Evolutionary conservation across 2,888 invertebrate species (phyloP), one percentile per base, ranked within the genome.

Genomic region (Epinotia nisella): DNA sequence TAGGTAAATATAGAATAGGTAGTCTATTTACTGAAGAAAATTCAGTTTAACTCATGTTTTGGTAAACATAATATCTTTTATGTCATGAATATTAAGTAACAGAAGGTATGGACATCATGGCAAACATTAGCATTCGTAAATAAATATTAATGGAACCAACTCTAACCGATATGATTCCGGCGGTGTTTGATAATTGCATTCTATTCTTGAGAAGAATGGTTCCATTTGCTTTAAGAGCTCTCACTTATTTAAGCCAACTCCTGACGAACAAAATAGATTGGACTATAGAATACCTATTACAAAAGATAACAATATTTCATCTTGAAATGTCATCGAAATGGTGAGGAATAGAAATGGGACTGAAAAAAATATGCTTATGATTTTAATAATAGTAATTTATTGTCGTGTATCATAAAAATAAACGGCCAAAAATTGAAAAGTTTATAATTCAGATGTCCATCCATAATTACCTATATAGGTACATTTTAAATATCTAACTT

Each of bases 141-240:
- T 35, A 17, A 59, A 56, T 17, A n/a, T 59, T 11, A 39, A 17
- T 1, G 41, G n/a, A 61, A 15, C 45, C 45, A 41, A 19, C 49
- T 5, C 19, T 13, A 39, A 53, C 41, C 39, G 55, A 55, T 55
- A 13, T 24, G 10, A 7, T 35, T 39, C 3, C 15, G 10, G n/a
- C 9, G 35, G 5, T 67, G 29, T 61, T 53, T 21, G n/a, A 61
- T 67, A 67, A 72, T 72, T 67, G 45, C 45, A 61, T 61, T 56
- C 29, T 61, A 35, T 41, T 66, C 66, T 71, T 24, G 45, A 66
- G 53, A 61, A 60, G 41, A 60, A 51, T 61, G 60, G 60, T 51
- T 60, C 61, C 19, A 61, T 67, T 67, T 67, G 45, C 19, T 45
- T 61, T 35, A 17, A 72, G 67, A 67, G 67, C 61, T 49, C 71